A percentile compares a stretch with the other conserved stretches of the same genome.
These are phyloP conservation scores for Pelusios castaneus DNA, from an alignment of 2,113 vertebrate genomes.

Conservation along the genomic window DNA sequence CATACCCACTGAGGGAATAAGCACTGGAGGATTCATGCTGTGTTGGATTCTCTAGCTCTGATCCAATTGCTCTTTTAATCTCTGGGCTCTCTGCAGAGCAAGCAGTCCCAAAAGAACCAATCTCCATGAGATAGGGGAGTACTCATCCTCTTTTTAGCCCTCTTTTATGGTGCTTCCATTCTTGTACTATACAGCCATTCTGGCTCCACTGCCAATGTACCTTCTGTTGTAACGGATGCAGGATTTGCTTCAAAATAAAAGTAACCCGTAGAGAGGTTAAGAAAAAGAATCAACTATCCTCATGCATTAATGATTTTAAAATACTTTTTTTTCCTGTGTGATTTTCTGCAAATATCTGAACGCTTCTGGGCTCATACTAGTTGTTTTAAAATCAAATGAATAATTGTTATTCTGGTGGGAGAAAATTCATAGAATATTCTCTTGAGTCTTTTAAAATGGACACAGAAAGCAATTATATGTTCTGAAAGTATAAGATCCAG, in stretches of 20 bases:
- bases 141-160: background rate
- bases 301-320: slow-evolving; percentile 30
- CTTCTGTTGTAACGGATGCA: slow-evolving; percentile 1
- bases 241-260: background rate
- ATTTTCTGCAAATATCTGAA: slow-evolving; percentile 45
- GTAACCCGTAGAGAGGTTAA: background rate
- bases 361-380: background rate
- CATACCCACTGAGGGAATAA: background rate
- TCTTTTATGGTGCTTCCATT: background rate
- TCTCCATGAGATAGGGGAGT: background rate
- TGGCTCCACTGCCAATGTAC: background rate
- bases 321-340: background rate
- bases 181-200: background rate
- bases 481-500: slow-evolving; percentile 51
- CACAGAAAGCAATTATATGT: slow-evolving; percentile 57
- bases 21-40: slow-evolving; percentile 6
- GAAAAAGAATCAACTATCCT: background rate
- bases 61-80: background rate
- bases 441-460: slow-evolving; percentile 58
- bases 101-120: background rate
- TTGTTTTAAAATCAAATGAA: slow-evolving; percentile 44
- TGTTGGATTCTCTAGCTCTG: background rate
- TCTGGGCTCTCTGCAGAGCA: background rate
- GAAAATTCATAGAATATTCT: slow-evolving; percentile 32
- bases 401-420: slow-evolving; percentile 59